Conservation (phyloP, 2,888 invertebrate species). For the Pasiphila rectangulata region DNA sequence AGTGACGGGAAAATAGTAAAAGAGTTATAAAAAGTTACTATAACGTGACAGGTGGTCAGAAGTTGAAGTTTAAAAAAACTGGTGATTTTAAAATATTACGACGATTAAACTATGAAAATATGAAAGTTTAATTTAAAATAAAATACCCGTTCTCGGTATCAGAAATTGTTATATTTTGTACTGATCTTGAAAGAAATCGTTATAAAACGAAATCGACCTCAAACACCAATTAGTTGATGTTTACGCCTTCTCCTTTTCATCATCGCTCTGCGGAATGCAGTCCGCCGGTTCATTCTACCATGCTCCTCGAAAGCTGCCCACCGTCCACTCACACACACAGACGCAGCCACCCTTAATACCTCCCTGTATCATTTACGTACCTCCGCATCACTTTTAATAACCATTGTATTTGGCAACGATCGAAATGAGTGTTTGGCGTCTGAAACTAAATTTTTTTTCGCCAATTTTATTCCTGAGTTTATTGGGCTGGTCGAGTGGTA, state of each 20-base stretch:
- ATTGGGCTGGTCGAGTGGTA: constrained; percentile 1
- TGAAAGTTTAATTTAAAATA: too few relatives aligned
- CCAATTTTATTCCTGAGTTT: constrained; percentile 9
- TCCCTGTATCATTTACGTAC: constrained; percentile 50
- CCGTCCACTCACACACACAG: constrained; percentile 67
- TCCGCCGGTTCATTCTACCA: constrained; percentile 61
- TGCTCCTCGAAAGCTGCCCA: constrained; percentile 71
- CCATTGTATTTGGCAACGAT: constrained; percentile 80
- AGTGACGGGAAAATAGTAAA: background rate
- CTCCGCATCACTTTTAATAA: constrained; percentile 73
- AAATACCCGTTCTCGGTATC: too few relatives aligned
- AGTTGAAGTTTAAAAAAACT: too few relatives aligned
- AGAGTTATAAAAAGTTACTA: background rate
- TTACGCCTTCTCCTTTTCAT: constrained; percentile 31
- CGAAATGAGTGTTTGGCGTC: constrained; percentile 75
- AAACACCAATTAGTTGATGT: too few relatives aligned
- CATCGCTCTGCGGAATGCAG: constrained; percentile 50
- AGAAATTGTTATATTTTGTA: too few relatives aligned
- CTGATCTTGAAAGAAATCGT: too few relatives aligned
- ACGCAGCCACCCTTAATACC: constrained; percentile 27
- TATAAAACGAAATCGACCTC: too few relatives aligned
- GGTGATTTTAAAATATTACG: too few relatives aligned
- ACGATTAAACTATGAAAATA: too few relatives aligned
- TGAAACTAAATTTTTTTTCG: constrained; percentile 39
- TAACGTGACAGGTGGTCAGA: too few relatives aligned